Evolutionary conservation across 2,113 vertebrate genomes (phyloP).

Genomic region (Prietella phreatophila): DNA sequence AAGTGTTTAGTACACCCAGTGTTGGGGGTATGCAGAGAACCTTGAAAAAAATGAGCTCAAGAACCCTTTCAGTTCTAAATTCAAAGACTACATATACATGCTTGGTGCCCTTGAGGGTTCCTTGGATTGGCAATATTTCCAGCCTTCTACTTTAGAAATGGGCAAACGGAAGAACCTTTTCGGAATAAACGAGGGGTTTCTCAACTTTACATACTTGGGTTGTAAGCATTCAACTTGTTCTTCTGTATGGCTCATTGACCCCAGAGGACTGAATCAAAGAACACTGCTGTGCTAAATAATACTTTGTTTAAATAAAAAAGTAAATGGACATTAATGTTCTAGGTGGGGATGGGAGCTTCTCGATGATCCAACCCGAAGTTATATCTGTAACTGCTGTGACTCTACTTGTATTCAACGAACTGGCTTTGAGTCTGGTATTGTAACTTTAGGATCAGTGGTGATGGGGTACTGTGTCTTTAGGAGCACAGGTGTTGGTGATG

Average conservation of each 20-base stretch:
- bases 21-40: not conserved
- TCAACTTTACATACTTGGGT: not conserved
- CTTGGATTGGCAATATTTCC: not conserved
- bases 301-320: not conserved
- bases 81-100: no score
- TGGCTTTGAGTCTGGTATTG: not conserved
- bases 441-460: not conserved
- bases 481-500: not conserved
- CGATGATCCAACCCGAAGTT: constrained; percentile 58
- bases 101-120: not conserved
- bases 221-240: not conserved
- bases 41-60: not conserved
- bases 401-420: constrained; percentile 49
- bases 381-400: constrained; percentile 68
- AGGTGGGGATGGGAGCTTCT: constrained; percentile 71
- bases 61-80: not conserved
- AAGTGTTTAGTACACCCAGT: not conserved
- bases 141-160: not conserved
- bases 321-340: not conserved
- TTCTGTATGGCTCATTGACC: not conserved
- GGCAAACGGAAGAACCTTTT: not conserved
- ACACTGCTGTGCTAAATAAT: not conserved
- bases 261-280: not conserved
- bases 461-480: no score
- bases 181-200: not conserved